Base-by-base conservation (phyloP, 2,888 invertebrate species). In the Tetheella fluctuosa region DNA sequence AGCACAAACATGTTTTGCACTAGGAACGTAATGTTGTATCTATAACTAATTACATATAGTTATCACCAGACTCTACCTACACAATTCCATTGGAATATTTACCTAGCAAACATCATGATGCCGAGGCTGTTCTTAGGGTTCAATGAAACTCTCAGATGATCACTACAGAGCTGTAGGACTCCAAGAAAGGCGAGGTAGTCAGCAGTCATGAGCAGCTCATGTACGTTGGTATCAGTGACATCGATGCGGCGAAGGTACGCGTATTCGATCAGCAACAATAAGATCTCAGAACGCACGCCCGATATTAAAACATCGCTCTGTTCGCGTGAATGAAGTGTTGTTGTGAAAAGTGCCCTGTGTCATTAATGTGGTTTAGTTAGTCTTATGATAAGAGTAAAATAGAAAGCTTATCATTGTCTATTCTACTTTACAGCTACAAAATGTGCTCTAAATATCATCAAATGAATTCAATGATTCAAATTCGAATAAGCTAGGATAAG, bases 161-260 rank as follows among this genome's bases (percentile, higher is more conserved):
- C 95, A 77, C 96, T 96, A 86, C 98, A 98, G 23, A 96, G 94
- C 68, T 96, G 95, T 58, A 97, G 94, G 54, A 98, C 95, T 0
- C 97, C 97, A 54, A 96, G 91, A 70, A 98, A 96, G 74, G 97
- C 96, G 59, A 98, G 95, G 83, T 98, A 98, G 90, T 98, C 98
- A 3, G 98, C 97, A 0, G 97, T 96, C 73, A 96, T 95, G 52
- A 98, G 94, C 15, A 98, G 91, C 76, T 96, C 95, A 76, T 96
- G 96, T 0, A 98, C 97, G 80, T 98, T 98, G 37, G 95, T 94
- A 42, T 95, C 94, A 62, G 94, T 96, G 25, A 98, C 94, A 63
- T 95, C 95, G 59, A 97, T 94, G 68, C 95, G 95, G 59, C 97
- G 94, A 52, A 97, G 92, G 86, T 99, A 98, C 0, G 98, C 97